Percentiles rank a stretch among this genome's conserved stretches.
Evolutionary conservation across 2,888 invertebrate species (phyloP).

Genomic region (Branchipolynoe longqiensis): DNA sequence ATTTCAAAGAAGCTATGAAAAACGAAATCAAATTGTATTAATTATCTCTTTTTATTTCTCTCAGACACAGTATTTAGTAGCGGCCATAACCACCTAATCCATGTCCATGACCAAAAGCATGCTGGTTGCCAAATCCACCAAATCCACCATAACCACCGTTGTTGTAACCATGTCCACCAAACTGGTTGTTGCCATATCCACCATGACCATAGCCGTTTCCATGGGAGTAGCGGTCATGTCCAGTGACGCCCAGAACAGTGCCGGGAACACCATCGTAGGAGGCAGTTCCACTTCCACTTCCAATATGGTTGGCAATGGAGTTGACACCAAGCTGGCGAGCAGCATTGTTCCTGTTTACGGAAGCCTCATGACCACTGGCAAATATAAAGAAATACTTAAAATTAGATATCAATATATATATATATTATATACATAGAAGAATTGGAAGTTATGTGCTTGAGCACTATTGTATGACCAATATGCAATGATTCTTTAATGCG

Average conservation of each 20-base stretch:
- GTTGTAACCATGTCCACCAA: too few relatives aligned
- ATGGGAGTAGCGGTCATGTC: too few relatives aligned
- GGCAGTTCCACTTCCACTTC: slow-evolving; percentile 47
- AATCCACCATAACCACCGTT: slow-evolving; percentile 14
- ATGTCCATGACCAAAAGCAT: neutral
- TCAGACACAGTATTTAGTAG: too few relatives aligned
- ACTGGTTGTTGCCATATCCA: too few relatives aligned
- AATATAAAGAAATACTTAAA: neutral
- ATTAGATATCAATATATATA: too few relatives aligned
- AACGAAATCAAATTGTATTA: too few relatives aligned
- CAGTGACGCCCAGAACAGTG: slow-evolving; percentile 50
- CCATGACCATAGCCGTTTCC: too few relatives aligned
- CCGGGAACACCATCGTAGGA: slow-evolving; percentile 38
- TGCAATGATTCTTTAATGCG: too few relatives aligned
- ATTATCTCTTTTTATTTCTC: too few relatives aligned
- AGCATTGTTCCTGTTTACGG: slow-evolving; percentile 42
- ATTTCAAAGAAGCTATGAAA: too few relatives aligned
- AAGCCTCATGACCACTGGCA: slow-evolving; percentile 13
- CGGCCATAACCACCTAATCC: neutral
- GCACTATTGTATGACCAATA: too few relatives aligned
- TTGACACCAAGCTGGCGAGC: slow-evolving; percentile 28
- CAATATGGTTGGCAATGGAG: neutral
- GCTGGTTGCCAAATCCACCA: slow-evolving; percentile 13
- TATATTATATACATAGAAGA: neutral
- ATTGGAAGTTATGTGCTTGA: too few relatives aligned